phyloP scores from a whole-genome alignment of 2,888 invertebrate genomes.

The Cephus nigrinus region DNA sequence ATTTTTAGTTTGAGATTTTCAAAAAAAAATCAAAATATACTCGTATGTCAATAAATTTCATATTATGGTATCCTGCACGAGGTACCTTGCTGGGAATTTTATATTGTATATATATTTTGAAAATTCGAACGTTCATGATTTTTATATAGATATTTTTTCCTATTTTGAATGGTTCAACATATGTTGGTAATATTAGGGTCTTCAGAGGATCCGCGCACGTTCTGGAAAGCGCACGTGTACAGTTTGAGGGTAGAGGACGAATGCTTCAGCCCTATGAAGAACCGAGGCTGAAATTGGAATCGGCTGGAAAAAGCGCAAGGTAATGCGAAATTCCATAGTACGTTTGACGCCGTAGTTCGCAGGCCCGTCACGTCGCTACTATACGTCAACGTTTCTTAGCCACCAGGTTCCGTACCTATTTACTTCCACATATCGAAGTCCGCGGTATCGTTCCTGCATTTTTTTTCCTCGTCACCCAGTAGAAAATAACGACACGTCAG shows the following conservation, averaged over 20 bases:
- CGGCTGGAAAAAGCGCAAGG: constrained; percentile 4
- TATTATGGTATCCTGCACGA: too few relatives aligned
- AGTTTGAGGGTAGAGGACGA: background rate
- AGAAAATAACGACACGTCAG: background rate
- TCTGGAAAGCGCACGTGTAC: background rate
- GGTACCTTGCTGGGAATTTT: background rate
- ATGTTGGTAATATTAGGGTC: background rate
- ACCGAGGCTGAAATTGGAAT: constrained; percentile 4
- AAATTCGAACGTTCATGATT: background rate
- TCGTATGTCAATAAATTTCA: too few relatives aligned
- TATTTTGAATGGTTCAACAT: background rate
- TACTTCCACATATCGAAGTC: background rate
- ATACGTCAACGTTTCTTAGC: constrained; percentile 13
- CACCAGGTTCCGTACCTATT: constrained; percentile 6
- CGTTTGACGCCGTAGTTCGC: background rate
- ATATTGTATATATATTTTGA: too few relatives aligned
- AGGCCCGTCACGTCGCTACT: constrained; percentile 4
- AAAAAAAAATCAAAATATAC: too few relatives aligned
- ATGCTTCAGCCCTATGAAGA: background rate
- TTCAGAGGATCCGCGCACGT: background rate
- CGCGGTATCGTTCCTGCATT: background rate
- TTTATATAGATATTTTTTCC: background rate
- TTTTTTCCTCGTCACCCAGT: background rate
- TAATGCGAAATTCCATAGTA: constrained; percentile 10
- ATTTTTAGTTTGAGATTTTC: background rate